Evolutionary conservation across 2,113 vertebrate genomes (phyloP).

Genomic region (Fulica atra): DNA sequence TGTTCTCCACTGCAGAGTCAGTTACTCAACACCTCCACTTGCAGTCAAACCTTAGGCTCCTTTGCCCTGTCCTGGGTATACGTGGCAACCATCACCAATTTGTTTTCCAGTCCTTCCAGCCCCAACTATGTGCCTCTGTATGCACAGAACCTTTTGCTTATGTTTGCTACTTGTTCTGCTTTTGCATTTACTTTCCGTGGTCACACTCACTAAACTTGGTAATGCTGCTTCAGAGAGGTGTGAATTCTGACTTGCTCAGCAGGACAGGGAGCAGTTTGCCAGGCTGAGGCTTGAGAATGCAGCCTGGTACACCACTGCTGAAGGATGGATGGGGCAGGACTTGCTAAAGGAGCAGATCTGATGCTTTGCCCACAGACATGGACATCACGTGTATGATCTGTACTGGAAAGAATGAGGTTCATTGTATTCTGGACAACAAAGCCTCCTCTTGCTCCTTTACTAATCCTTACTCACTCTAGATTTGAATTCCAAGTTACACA

Average conservation of each 20-base stretch:
- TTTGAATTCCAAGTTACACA: background rate
- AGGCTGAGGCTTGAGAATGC: background rate
- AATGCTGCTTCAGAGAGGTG: background rate
- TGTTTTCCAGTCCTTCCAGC: background rate
- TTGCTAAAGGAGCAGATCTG: background rate
- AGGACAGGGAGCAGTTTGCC: background rate
- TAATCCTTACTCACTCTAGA: background rate
- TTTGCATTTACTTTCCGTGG: background rate
- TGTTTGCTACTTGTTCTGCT: background rate
- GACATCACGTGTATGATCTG: fast-evolving
- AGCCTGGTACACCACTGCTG: background rate
- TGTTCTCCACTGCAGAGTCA: background rate
- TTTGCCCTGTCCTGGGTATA: background rate
- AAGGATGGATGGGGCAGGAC: background rate
- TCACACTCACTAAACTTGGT: background rate
- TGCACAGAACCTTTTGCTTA: background rate
- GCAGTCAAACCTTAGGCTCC: background rate
- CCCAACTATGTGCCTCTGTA: background rate
- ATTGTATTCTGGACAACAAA: background rate
- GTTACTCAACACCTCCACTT: background rate
- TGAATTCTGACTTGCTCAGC: background rate
- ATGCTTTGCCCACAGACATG: background rate
- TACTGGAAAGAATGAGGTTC: background rate
- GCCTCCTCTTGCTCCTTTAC: background rate
- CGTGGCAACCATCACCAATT: background rate